Base-by-base conservation (phyloP, 2,113 vertebrate genomes). In the Xyliphius kryptos region DNA sequence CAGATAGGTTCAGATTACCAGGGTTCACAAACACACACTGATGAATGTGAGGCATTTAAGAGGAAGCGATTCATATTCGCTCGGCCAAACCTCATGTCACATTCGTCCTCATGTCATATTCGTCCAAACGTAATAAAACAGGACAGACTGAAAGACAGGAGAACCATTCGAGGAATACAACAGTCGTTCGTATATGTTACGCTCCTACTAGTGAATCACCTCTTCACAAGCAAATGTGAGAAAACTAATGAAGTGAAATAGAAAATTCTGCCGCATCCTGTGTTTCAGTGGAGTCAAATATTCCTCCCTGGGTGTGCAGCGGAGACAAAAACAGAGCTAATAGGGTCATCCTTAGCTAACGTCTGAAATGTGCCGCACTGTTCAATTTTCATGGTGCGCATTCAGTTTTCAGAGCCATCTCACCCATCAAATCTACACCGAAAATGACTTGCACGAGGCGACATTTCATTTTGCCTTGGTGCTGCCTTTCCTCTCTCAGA, bases 281-380 rank as follows among this genome's bases (percentile, higher is more conserved):
- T 60, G 43, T 75, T 79, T 75, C 73, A 68, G 61, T 19, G 56
- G 50, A 72, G 70, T 75, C 40, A 74, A 69, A 72, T 68, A 70
- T 60, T 66, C 56, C 60, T 74, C 60, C 15, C 57, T 69, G 59
- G 41, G 36, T 59, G 56, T 50, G 63, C 59, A 57, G 67, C 56
- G 54, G 66, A 14, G 66, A 38, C n/a, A n/a, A n/a, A 65, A 52
- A 58, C 16, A 46, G 10, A 68, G 49, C 69, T 76, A 76, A 79
- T 79, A 77, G 72, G 74, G 73, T 71, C 72, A 77, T 75, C 68
- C 60, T 75, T 70, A 66, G 70, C 63, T 77, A 77, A 79, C 73
- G 66, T 69, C 68, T 77, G 68, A 54, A 74, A 71, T 75, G 72
- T 75, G 68, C 72, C 67, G 65, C 70, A 66, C 37, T 71, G 61